Evolutionary conservation across 2,888 invertebrate genomes (phyloP).

Genomic region (Heliconius erato): DNA sequence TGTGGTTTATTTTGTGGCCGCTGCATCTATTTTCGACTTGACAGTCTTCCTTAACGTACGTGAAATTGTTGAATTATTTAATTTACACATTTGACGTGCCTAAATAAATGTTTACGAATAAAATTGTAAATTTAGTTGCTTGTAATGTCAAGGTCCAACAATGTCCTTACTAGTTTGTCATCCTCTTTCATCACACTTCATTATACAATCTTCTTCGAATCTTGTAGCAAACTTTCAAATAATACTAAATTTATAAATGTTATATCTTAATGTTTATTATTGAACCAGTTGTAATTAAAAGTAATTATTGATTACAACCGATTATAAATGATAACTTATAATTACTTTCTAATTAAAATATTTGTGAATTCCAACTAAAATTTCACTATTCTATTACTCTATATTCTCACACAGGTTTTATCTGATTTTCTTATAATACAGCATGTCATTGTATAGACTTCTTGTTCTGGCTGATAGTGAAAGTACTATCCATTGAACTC

Average conservation of each 20-base stretch:
- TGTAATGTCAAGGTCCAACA: conserved; percentile 48
- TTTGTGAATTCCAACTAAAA: conserved; percentile 10
- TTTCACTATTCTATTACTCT: conserved; percentile 32
- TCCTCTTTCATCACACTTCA: conserved; percentile 20
- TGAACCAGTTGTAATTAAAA: conserved; percentile 6
- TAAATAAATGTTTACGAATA: conserved; percentile 1
- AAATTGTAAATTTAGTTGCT: conserved; percentile 30
- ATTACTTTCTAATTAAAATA: conserved; percentile 8
- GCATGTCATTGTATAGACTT: conserved; percentile 23
- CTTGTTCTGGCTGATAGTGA: conserved; percentile 37
- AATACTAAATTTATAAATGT: neutral
- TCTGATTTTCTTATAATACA: conserved; percentile 32
- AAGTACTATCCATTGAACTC: conserved; percentile 37
- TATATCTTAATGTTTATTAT: neutral
- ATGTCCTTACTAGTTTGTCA: conserved; percentile 34
- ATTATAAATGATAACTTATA: neutral
- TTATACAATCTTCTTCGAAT: conserved; percentile 9
- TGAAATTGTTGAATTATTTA: conserved; percentile 51
- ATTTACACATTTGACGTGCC: conserved; percentile 6
- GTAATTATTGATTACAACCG: neutral
- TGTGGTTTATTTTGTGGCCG: conserved; percentile 79
- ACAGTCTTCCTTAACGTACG: conserved; percentile 66
- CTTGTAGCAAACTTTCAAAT: neutral
- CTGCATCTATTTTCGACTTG: conserved; percentile 74
- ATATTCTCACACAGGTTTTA: conserved; percentile 40